These are phyloP conservation scores for Larimichthys crocea DNA, from an alignment of 2,113 vertebrate genomes.

Conservation along the genomic window DNA sequence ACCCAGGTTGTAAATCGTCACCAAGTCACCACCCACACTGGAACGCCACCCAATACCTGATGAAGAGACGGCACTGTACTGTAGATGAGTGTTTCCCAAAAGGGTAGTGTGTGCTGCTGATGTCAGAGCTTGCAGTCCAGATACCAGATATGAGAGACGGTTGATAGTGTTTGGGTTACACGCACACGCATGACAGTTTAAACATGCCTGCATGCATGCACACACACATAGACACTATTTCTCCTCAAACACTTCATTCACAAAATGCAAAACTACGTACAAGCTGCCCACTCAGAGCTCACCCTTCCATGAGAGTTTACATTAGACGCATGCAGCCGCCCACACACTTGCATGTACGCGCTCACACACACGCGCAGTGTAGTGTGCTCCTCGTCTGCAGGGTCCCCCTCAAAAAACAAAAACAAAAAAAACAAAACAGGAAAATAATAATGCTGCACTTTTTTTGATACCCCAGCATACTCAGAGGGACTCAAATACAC, in stretches of 20 bases:
- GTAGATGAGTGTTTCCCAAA: conserved; percentile 61
- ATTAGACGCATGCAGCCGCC: conserved; percentile 62
- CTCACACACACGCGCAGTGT: not conserved
- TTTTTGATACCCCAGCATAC: conserved; percentile 8
- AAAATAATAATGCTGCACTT: conserved; percentile 37
- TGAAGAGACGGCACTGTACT: conserved; percentile 19
- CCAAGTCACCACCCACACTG: conserved; percentile 57
- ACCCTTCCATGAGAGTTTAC: conserved; percentile 57
- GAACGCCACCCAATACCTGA: conserved; percentile 41
- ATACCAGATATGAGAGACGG: conserved; percentile 9
- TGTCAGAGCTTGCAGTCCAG: conserved; percentile 2
- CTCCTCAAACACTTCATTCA: conserved; percentile 53
- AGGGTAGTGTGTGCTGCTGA: conserved; percentile 46
- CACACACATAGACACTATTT: conserved; percentile 4
- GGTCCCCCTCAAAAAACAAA: conserved; percentile 47
- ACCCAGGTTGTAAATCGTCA: conserved; percentile 64
- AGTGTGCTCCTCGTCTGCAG: conserved; percentile 27
- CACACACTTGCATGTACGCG: conserved; percentile 53
- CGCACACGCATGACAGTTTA: not conserved
- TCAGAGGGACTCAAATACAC: conserved; percentile 15
- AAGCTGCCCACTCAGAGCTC: conserved; percentile 55
- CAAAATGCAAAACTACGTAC: conserved; percentile 40
- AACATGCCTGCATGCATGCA: not conserved
- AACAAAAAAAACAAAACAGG: not conserved
- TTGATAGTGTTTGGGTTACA: not conserved